These are phyloP conservation scores for Oligia strigilis DNA, from an alignment of 2,888 invertebrate genomes.

Conservation along the genomic window DNA sequence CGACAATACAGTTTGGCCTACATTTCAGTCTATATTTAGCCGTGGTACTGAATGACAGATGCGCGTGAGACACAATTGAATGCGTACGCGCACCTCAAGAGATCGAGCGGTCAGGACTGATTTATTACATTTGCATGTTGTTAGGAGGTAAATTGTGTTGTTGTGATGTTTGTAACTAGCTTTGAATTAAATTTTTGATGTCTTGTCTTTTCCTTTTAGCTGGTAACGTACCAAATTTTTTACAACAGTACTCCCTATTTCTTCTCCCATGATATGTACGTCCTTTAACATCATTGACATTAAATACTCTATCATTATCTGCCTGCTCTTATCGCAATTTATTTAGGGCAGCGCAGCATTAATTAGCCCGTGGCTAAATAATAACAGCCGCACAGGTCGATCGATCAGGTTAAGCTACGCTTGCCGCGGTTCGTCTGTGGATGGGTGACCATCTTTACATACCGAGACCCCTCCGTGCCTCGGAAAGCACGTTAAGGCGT, in stretches of 20 bases:
- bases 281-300: not conserved
- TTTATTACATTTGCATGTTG: conserved; percentile 61
- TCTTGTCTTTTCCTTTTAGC: not conserved
- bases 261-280: not conserved
- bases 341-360: no score
- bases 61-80: conserved; percentile 58
- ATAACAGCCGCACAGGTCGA: no score
- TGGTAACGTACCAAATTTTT: not conserved
- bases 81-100: conserved; percentile 56
- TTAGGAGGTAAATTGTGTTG: conserved; percentile 45
- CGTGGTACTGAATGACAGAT: conserved; percentile 59
- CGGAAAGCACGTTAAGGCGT: no score
- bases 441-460: no score
- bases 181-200: not conserved
- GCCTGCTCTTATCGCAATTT: no score
- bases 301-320: not conserved
- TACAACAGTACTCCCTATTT: not conserved
- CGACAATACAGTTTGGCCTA: conserved; percentile 58
- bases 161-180: conserved; percentile 13
- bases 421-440: no score
- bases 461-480: no score
- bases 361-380: no score
- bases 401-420: no score
- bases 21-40: conserved; percentile 63
- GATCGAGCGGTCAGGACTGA: conserved; percentile 58